Conservation (phyloP, 2,888 invertebrate genomes). For the Cephonodes hylas region DNA sequence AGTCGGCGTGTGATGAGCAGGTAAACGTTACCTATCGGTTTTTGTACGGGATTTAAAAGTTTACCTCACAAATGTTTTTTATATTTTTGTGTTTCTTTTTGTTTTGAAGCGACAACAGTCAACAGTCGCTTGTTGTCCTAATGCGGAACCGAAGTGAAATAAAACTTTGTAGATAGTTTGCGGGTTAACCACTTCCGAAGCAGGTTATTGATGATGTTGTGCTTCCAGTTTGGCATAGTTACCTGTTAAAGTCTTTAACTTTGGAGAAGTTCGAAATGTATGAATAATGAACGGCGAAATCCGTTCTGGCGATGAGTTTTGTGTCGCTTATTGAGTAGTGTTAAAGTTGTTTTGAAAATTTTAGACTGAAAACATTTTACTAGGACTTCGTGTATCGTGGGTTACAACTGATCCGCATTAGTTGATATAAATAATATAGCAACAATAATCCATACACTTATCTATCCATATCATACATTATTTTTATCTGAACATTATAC, state of each 20-base stretch:
- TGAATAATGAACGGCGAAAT: not conserved
- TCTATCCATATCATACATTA: too few species aligned
- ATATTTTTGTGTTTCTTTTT: too few species aligned
- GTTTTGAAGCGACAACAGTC: too few species aligned
- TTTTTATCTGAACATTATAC: too few species aligned
- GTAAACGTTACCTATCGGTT: constrained; percentile 32
- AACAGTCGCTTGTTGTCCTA: not conserved
- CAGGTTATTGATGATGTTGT: constrained; percentile 7
- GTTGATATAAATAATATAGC: too few species aligned
- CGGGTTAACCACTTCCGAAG: constrained; percentile 5
- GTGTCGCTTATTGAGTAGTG: not conserved
- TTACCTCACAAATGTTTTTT: not conserved
- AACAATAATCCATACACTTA: too few species aligned
- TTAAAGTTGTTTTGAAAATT: not conserved
- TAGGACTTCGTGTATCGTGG: not conserved
- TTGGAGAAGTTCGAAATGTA: not conserved
- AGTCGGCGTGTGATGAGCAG: constrained; percentile 35
- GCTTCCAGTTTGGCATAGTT: constrained; percentile 3
- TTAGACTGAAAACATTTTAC: not conserved
- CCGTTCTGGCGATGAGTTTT: not conserved
- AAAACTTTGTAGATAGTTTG: constrained; percentile 4
- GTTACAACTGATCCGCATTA: too few species aligned
- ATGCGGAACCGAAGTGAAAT: not conserved
- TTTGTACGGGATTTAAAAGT: constrained; percentile 1
- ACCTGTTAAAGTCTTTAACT: not conserved